Evolutionary conservation across 2,797 vertebrate genomes (phyloP).

Genomic region (Oryzias dopingdopingensis): DNA sequence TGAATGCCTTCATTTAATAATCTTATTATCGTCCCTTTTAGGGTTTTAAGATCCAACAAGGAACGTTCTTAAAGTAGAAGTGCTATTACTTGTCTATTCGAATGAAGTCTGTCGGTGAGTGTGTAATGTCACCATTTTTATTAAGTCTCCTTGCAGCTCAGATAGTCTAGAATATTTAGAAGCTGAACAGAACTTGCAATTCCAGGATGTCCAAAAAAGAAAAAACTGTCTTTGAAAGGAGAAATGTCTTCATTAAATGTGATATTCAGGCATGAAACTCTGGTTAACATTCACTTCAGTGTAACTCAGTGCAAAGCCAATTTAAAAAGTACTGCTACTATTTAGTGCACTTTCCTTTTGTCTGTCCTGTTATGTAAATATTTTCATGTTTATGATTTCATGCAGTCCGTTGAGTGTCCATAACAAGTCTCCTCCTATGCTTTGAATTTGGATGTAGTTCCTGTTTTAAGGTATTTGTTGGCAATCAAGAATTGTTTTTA

Average conservation of each 20-base stretch:
- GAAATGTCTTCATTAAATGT: constrained; percentile 62
- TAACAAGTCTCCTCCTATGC: constrained; percentile 66
- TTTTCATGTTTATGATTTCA: constrained; percentile 73
- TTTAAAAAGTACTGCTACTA: constrained; percentile 73
- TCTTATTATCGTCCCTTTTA: constrained; percentile 51
- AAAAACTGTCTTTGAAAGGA: constrained; percentile 39
- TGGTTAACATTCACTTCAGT: constrained; percentile 71
- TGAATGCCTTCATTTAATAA: constrained; percentile 68
- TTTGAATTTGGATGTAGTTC: constrained; percentile 79
- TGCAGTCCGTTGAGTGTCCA: constrained; percentile 68
- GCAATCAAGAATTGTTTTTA: constrained; percentile 87
- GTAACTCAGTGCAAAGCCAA: constrained; percentile 68
- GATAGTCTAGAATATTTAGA: constrained; percentile 56
- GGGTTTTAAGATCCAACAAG: constrained; percentile 49
- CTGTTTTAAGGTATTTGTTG: constrained; percentile 80
- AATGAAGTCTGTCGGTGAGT: constrained; percentile 62
- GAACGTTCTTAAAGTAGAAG: constrained; percentile 69
- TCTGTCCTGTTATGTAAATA: constrained; percentile 81
- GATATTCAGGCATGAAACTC: constrained; percentile 75
- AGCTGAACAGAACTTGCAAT: constrained; percentile 62
- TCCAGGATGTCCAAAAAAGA: constrained; percentile 57
- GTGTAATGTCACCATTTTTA: constrained; percentile 45
- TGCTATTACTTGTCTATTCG: constrained; percentile 74
- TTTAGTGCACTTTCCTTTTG: constrained; percentile 78
- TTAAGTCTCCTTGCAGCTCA: constrained; percentile 53